A percentile compares a stretch with the other conserved stretches of the same genome.
Conservation (phyloP, 2,113 vertebrate species). For the Todiramphus chloris region DNA sequence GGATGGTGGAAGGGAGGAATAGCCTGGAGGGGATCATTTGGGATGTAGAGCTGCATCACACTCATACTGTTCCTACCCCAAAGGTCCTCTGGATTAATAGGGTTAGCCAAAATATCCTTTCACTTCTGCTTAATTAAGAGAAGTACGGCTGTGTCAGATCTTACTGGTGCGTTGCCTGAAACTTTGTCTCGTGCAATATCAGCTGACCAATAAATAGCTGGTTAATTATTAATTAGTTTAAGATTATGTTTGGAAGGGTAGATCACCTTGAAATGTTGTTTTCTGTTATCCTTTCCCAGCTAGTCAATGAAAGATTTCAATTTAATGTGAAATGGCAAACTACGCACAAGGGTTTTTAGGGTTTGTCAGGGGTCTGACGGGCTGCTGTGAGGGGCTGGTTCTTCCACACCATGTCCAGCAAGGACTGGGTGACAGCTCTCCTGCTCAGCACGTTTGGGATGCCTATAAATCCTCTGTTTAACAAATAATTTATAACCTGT, state of each 20-base stretch:
- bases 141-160: not conserved
- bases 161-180: not conserved
- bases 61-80: not conserved
- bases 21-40: not conserved
- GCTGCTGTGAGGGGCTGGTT: not conserved
- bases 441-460: not conserved
- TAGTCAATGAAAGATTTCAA: conserved; percentile 10
- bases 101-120: not conserved
- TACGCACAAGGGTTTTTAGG: not conserved
- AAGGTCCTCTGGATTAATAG: not conserved
- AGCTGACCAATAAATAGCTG: conserved; percentile 45
- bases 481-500: not conserved
- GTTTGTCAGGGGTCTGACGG: not conserved
- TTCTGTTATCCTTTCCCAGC: conserved; percentile 4
- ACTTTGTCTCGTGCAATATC: not conserved
- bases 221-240: conserved; percentile 62
- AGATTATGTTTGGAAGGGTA: conserved; percentile 31
- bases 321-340: not conserved
- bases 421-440: not conserved
- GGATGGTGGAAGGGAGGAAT: not conserved
- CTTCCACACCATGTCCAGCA: not conserved
- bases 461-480: not conserved
- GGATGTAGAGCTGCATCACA: not conserved
- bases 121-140: not conserved
- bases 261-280: conserved; percentile 55